Conservation (phyloP, 2,113 vertebrate genomes). For the Bambusicola thoracicus region DNA sequence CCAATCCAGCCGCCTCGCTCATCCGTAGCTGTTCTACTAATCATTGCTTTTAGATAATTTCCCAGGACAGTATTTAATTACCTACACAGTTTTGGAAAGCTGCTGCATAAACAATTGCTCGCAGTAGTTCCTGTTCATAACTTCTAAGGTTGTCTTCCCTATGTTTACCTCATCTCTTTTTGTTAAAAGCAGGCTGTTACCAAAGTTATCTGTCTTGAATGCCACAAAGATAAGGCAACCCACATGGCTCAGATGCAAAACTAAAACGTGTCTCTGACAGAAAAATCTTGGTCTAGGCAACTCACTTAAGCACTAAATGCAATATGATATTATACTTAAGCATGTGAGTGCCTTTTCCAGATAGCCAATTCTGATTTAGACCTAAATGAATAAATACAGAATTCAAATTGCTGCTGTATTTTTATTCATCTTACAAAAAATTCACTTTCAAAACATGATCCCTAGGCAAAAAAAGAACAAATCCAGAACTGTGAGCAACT, state of each 20-base stretch:
- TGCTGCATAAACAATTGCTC: slow-evolving; percentile 21
- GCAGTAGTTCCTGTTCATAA: neutral
- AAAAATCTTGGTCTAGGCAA: neutral
- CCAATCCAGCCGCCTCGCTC: neutral
- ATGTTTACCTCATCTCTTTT: neutral
- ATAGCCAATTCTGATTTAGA: neutral
- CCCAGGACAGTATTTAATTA: slow-evolving; percentile 27
- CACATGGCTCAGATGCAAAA: neutral
- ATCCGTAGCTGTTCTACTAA: neutral
- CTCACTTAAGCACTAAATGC: neutral
- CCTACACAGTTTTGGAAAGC: slow-evolving; percentile 15
- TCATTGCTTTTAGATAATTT: slow-evolving; percentile 40
- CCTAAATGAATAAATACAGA: neutral
- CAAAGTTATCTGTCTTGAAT: neutral
- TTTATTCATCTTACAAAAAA: neutral
- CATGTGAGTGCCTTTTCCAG: neutral
- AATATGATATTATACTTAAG: neutral
- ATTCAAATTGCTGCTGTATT: neutral
- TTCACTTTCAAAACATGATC: neutral
- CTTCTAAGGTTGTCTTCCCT: neutral
- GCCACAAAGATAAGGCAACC: neutral
- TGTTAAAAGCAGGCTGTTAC: neutral
- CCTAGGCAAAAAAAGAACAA: neutral
- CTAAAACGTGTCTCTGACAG: neutral
- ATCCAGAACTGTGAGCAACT: neutral